These are phyloP conservation scores for Phrixothrix hirtus DNA, from an alignment of 2,888 invertebrate species.

Conservation along the genomic window DNA sequence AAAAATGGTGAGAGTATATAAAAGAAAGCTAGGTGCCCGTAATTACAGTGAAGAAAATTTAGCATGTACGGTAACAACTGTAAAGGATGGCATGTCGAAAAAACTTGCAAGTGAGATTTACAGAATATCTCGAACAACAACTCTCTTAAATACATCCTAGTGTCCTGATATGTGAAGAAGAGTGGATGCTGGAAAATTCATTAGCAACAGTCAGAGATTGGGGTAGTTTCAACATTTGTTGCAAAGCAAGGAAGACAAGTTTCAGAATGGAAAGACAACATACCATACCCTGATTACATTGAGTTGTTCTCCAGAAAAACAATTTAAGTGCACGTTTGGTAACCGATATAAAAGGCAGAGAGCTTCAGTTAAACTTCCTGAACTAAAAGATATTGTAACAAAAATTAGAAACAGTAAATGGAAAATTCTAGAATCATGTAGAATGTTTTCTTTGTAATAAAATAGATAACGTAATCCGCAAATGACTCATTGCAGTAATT, in stretches of 20 bases:
- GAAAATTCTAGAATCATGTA: too few relatives aligned
- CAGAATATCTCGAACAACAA: too few relatives aligned
- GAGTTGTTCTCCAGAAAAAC: background rate
- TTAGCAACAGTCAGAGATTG: background rate
- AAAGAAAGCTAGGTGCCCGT: background rate
- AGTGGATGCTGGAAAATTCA: background rate
- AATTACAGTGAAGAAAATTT: background rate
- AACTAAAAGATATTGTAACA: background rate
- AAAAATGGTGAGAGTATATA: background rate
- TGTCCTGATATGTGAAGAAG: too few relatives aligned
- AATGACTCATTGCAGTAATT: too few relatives aligned
- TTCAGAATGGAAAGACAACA: background rate
- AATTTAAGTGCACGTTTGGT: background rate
- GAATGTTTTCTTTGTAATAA: too few relatives aligned
- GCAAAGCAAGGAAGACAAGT: background rate
- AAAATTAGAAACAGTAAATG: too few relatives aligned
- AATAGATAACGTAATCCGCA: too few relatives aligned
- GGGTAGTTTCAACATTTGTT: background rate
- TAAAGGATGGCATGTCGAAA: background rate
- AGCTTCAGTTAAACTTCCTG: background rate
- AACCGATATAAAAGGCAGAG: background rate
- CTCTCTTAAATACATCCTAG: too few relatives aligned
- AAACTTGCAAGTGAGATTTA: background rate
- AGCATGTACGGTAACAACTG: background rate
- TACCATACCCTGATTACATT: background rate